Base-by-base conservation (phyloP, 2,888 invertebrate species). In the Blastobasis adustella region DNA sequence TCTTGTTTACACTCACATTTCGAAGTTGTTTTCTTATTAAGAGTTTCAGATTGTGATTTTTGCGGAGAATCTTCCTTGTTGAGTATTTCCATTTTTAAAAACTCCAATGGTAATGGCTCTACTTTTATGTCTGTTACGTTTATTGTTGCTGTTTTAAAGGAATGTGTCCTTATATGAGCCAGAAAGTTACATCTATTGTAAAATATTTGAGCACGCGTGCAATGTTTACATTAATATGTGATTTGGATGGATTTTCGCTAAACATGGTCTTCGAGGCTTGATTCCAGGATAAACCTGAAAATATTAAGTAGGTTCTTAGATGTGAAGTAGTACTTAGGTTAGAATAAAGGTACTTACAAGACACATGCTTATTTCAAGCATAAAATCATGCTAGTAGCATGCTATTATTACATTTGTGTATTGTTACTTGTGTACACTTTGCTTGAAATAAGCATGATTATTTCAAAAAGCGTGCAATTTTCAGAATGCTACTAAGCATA, bases 121-220 rank as follows among this genome's bases (percentile, higher is more conserved):
- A 88, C 61, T 61, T 75, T 78, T 56, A 88, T 62, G 59, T 88
- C 87, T 42, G 71, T 71, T 1, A 86, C 73, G 61, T 82, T 85
- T 45, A 88, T 86, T 47, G 88, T 87, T n/a, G 85, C 81, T 39
- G 83, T 81, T 69, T 76, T 86, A 57, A 81, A 80, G 9, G 76
- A 67, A 66, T 89, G 89, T 37, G 79, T 89, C 67, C 87, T 78
- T 63, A 89, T 90, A 71, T 79, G 90, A 61, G 69, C 73, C 53
- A 83, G 78, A 64, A 84, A 77, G 66, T 80, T 89, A 67, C 83
- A 91, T 67, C 80, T 75, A 63, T 84, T 87, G 58, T 69, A 79
- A 67, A 78, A 90, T 54, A 65, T 63, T 59, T 72, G 79, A 52
- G 65, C 64, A 60, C 58, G 61, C 58, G 73, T 73, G 66, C 79